Conservation (phyloP, 2,113 vertebrate genomes). For the Poeciliopsis occidentalis region DNA sequence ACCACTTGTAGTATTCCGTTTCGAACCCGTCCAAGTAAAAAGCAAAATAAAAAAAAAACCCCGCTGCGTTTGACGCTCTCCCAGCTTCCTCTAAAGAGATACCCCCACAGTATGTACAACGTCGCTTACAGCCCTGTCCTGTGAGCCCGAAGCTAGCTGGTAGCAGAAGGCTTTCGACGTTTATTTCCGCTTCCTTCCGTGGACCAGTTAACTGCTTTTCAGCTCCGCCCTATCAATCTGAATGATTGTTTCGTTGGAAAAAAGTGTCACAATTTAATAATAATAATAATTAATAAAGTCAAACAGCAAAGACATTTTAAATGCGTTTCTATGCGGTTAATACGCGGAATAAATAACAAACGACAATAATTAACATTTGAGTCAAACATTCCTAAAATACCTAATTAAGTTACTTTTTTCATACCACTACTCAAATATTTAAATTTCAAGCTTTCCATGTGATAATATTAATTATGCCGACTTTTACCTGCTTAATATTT, state of each 20-base stretch:
- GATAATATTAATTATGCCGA: no score
- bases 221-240: constrained; percentile 52
- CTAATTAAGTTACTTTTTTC: no score
- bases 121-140: constrained; percentile 54
- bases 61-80: constrained; percentile 33
- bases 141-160: constrained; percentile 56
- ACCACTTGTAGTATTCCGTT: constrained; percentile 64
- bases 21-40: constrained; percentile 13
- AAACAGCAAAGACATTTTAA: background rate
- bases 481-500: no score
- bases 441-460: no score
- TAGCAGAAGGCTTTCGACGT: constrained; percentile 55
- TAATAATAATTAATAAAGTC: background rate
- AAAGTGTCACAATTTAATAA: background rate
- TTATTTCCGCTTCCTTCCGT: constrained; percentile 80
- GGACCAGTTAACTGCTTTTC: constrained; percentile 32
- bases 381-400: no score
- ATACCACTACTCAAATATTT: no score
- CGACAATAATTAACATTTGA: no score
- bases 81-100: constrained; percentile 45
- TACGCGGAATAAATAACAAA: no score
- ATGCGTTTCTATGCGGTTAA: no score
- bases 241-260: background rate
- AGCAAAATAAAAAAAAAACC: constrained; percentile 11
- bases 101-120: constrained; percentile 34